A percentile compares a stretch with the other conserved stretches of the same genome.
Evolutionary conservation across 2,888 invertebrate genomes (phyloP).

Genomic region (Odontocerum albicorne): DNA sequence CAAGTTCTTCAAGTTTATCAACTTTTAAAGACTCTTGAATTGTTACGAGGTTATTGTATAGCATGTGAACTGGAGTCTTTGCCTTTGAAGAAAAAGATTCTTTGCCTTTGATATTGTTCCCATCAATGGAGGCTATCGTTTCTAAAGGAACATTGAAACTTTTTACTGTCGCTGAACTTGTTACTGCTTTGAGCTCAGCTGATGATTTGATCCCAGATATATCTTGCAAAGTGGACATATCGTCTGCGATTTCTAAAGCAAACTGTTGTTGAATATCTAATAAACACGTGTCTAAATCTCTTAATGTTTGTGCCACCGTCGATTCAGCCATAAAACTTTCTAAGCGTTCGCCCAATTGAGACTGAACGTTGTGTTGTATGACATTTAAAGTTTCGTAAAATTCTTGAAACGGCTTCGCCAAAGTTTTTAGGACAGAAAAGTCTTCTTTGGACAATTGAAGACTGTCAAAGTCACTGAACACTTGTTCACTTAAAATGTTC

Average conservation of each 20-base stretch:
- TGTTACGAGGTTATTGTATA: constrained; percentile 47
- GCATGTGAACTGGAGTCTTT: constrained; percentile 41
- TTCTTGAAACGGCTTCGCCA: constrained; percentile 54
- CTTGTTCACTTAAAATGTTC: constrained; percentile 41
- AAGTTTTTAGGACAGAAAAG: constrained; percentile 43
- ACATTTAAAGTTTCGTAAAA: constrained; percentile 51
- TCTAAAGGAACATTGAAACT: constrained; percentile 44
- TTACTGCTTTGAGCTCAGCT: constrained; percentile 51
- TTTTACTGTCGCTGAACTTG: constrained; percentile 44
- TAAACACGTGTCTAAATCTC: constrained; percentile 48
- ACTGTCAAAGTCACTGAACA: constrained; percentile 26
- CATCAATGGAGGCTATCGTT: constrained; percentile 38
- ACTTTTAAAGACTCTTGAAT: constrained; percentile 47
- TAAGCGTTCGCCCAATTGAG: constrained; percentile 47
- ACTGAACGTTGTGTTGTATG: constrained; percentile 52
- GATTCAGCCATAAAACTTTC: constrained; percentile 16
- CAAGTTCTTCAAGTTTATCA: constrained; percentile 46
- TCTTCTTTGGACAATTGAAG: constrained; percentile 30
- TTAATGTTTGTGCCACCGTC: constrained; percentile 36
- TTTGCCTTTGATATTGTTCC: not conserved
- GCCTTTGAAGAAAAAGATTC: not conserved
- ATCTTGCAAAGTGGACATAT: constrained; percentile 60
- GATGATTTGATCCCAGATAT: constrained; percentile 60
- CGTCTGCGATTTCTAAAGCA: constrained; percentile 53
- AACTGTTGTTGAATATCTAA: constrained; percentile 52